phyloP scores from a whole-genome alignment of 2,888 invertebrate genomes.

The Drosophila dives region DNA sequence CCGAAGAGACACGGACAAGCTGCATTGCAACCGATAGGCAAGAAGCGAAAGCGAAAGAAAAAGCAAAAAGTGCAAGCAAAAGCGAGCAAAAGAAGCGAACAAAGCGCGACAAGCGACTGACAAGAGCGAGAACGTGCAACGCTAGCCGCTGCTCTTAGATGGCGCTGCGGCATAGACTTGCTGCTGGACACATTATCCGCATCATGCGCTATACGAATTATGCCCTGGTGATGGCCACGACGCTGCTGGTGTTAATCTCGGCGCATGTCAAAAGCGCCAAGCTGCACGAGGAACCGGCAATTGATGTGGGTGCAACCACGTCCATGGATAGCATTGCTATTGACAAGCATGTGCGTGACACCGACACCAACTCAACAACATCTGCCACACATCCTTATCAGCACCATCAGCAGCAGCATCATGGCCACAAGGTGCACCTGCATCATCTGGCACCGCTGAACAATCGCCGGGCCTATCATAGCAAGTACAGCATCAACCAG shows the following conservation, averaged over 20 bases:
- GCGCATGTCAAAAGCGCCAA: constrained; percentile 81
- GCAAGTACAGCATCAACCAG: constrained; percentile 89
- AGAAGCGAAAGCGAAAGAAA: background rate
- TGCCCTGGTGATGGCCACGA: constrained; percentile 71
- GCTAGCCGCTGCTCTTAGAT: constrained; percentile 32
- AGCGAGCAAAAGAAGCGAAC: constrained; percentile 15
- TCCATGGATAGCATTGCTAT: constrained; percentile 38
- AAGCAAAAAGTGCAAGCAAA: constrained; percentile 11
- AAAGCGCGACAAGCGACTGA: constrained; percentile 18
- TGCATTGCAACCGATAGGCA: constrained; percentile 39
- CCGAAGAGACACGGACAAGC: constrained; percentile 17
- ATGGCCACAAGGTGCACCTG: constrained; percentile 45
- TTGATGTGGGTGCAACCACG: constrained; percentile 14
- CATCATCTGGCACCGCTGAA: constrained; percentile 37
- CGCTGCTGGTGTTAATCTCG: constrained; percentile 77
- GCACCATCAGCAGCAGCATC: constrained; percentile 25
- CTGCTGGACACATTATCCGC: constrained; percentile 35
- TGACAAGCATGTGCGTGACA: constrained; percentile 33
- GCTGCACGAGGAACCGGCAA: constrained; percentile 52
- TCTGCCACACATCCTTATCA: constrained; percentile 32
- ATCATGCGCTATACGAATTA: constrained; percentile 72
- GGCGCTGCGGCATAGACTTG: constrained; percentile 32
- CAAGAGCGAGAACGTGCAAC: constrained; percentile 28
- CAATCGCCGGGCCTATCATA: constrained; percentile 74
- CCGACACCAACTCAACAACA: constrained; percentile 13